Percentiles rank a stretch among this genome's conserved stretches.
Evolutionary conservation across 64 coral and sea anemone genomes (phyloP).

Genomic region (Actinia equina): DNA sequence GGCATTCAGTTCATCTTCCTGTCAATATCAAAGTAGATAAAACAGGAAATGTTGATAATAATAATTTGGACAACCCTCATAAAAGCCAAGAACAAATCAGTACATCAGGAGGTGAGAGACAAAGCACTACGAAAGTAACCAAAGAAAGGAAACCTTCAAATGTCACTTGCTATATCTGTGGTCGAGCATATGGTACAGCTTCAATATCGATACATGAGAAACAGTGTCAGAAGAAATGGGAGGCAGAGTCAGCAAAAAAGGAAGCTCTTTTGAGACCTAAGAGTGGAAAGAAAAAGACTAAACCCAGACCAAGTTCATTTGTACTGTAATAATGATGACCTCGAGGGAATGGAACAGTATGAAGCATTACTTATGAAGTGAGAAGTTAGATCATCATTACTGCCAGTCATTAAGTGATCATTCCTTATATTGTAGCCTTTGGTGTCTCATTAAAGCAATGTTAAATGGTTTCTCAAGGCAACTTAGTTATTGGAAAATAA

Average conservation of each 20-base stretch:
- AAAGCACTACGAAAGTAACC: not conserved
- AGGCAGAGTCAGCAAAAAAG: slow-evolving; percentile 41
- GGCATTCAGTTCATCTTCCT: slow-evolving; percentile 69
- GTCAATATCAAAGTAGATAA: slow-evolving; percentile 51
- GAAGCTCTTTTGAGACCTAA: slow-evolving; percentile 50
- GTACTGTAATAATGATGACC: not conserved
- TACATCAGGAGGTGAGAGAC: not conserved
- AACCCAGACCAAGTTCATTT: slow-evolving; percentile 39
- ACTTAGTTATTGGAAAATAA: no score
- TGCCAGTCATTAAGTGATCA: not conserved
- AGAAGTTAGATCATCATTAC: not conserved
- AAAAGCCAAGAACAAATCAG: not conserved
- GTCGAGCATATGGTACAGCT: slow-evolving; percentile 78
- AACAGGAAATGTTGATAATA: slow-evolving; percentile 30
- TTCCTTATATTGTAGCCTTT: not conserved
- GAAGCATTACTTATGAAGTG: not conserved
- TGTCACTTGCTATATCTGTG: slow-evolving; percentile 93
- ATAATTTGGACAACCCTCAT: slow-evolving; percentile 10
- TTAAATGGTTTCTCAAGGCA: no score
- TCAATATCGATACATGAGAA: slow-evolving; percentile 94
- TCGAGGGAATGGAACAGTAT: not conserved
- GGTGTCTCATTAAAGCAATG: not conserved
- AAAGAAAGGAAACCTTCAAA: slow-evolving; percentile 41
- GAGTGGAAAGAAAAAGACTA: slow-evolving; percentile 22
- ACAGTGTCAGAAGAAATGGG: slow-evolving; percentile 85